Evolutionary conservation across 1,140 invertebrate species (phyloP), one percentile per base, ranked within the genome.

Genomic region (Tetramorium alpestre): DNA sequence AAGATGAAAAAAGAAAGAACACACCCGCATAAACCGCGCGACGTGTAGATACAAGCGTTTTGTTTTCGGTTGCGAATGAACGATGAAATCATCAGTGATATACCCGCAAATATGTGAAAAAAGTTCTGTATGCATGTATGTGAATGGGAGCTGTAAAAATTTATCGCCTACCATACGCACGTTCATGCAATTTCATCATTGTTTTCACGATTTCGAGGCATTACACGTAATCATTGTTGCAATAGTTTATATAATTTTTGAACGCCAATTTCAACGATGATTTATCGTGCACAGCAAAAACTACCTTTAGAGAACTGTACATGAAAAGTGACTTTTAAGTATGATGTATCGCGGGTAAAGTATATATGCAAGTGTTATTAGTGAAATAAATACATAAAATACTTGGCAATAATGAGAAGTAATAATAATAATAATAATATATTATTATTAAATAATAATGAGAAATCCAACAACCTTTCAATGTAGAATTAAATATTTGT

Each of bases 51-150:
- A 84, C 54, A 18, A 49, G 41, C 54, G 69, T 75, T 84, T 75
- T 60, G 69, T 84, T 84, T 75, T 84, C 41, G 69, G 18, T 84
- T 44, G 54, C 54, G 80, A 75, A 84, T 75, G 54, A 75, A n/a
- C 69, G 80, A 62, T 73, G n/a, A 84, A 75, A 84, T 84, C 69
- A 70, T 60, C 18, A 16, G 13, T 25, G 54, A 82, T 58, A 81
- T 47, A 60, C 11, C 13, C 7, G 28, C n/a, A 11, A 62, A 3
- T 11, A 8, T 22, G 13, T 41, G 64, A 22, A 33, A 44, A 44
- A 54, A 25, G 18, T 49, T 22, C 38, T 22, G 4, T 13, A 8
- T 13, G 22, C 49, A 13, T 6, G 41, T 67, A 10, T 22, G 44
- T 8, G 25, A n/a, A 64, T 16, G 44, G 47, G 13, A 65, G 0